These are phyloP conservation scores for Lasioglossum villosulum DNA, from an alignment of 2,888 invertebrate species.

Conservation along the genomic window DNA sequence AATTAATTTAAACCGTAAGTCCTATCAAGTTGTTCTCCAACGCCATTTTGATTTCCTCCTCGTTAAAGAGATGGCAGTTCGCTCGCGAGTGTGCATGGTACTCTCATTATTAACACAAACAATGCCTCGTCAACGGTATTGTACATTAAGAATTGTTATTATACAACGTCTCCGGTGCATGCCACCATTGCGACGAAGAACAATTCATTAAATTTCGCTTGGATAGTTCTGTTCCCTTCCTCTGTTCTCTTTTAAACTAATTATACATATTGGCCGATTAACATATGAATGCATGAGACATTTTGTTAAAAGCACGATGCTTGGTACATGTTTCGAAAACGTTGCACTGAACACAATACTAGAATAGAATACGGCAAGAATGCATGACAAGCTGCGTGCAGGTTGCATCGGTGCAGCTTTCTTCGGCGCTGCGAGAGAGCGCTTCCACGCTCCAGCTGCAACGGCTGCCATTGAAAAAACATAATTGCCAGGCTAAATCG, in stretches of 20 bases:
- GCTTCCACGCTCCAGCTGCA: constrained; percentile 17
- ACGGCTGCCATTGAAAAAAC: neutral
- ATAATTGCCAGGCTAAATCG: constrained; percentile 18
- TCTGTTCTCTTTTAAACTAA: neutral
- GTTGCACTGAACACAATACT: too few species aligned
- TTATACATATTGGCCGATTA: neutral
- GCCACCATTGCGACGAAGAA: neutral
- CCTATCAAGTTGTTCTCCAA: neutral
- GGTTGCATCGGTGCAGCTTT: neutral
- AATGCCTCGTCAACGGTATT: neutral
- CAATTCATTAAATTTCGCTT: neutral
- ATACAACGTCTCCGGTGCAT: neutral
- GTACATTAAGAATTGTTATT: neutral
- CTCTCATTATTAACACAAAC: constrained; percentile 2
- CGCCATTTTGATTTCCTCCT: neutral
- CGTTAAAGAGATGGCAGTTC: neutral
- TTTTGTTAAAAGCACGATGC: too few species aligned
- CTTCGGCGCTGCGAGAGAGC: neutral
- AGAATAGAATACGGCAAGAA: neutral
- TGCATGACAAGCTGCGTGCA: neutral
- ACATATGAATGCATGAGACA: too few species aligned
- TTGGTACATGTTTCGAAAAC: too few species aligned
- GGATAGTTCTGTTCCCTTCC: neutral
- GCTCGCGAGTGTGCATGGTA: neutral
- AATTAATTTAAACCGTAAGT: neutral